Percentiles rank a stretch among this genome's conserved stretches.
Evolutionary conservation across 2,888 invertebrate genomes (phyloP).

Genomic region (Athalia circularis): DNA sequence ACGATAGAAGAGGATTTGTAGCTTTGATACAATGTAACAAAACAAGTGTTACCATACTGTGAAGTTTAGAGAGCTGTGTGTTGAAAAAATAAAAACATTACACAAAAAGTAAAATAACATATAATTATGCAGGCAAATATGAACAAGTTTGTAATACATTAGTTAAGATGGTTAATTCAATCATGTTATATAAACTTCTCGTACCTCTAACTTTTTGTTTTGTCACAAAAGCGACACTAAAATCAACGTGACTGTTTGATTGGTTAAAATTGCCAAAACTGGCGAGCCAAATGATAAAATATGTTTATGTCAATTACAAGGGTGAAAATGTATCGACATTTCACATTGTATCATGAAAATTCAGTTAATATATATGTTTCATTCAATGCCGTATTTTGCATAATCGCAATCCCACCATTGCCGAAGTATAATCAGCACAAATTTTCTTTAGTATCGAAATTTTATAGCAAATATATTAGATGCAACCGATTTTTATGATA

Average conservation of each 20-base stretch:
- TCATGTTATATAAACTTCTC: constrained; percentile 21
- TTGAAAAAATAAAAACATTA: constrained; percentile 20
- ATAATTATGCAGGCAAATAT: constrained; percentile 34
- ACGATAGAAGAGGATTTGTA: not conserved
- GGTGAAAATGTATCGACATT: not conserved
- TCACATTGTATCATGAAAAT: constrained; percentile 32
- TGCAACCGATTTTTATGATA: constrained; percentile 6
- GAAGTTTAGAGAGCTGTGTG: constrained; percentile 26
- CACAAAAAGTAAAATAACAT: constrained; percentile 22
- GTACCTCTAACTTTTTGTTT: constrained; percentile 6
- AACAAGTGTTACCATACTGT: constrained; percentile 14
- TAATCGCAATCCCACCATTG: not conserved
- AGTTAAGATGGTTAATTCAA: constrained; percentile 18
- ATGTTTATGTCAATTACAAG: constrained; percentile 12
- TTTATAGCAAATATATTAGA: not conserved
- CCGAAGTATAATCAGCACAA: not conserved
- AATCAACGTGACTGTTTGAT: constrained; percentile 14
- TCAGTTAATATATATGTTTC: not conserved
- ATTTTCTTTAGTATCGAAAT: not conserved
- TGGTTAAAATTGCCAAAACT: constrained; percentile 29
- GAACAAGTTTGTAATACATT: constrained; percentile 25
- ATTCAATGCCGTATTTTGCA: not conserved
- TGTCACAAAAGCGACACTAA: not conserved
- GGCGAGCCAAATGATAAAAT: constrained; percentile 25
- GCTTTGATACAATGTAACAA: not conserved